Base-by-base conservation (phyloP, 2,113 vertebrate species). In the Phodopus roborovskii region DNA sequence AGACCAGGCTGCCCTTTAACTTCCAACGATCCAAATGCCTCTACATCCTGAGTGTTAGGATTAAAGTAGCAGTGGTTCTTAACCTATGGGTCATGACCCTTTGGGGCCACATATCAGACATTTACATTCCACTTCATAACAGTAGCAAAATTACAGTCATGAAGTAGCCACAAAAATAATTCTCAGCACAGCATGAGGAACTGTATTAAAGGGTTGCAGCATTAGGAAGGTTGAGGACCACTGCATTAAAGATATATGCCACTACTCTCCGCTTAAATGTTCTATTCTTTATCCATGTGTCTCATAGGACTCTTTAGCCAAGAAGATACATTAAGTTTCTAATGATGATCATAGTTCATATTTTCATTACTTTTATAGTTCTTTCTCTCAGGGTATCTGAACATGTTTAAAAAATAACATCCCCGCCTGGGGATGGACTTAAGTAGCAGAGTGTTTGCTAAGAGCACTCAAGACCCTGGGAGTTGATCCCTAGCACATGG, bases 221-320 rank as follows among this genome's bases (percentile, higher is more conserved):
- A 58, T 39, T n/a, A 58, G 79, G 36, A 58, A 60, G 79, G 53
- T 39, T 82, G 79, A 82, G 11, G 60, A 82, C 11, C 53, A 81
- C 53, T 39, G 53, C 6, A 39, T 42, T 42, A 83, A 83, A 83
- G 20, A 22, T 24, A 83, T 28, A n/a, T 60, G 56, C 13, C 56
- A 83, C n/a, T 12, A 83, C 79, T 39, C 56, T 7, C 22, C 26
- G 22, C 20, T 82, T 60, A 64, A 45, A 84, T 42, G 28, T 24
- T 48, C 15, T 26, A 75, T 22, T 85, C 28, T 88, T 87, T 82
- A 66, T 78, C 58, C 64, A 42, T 60, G 73, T 89, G 7, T 36
- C 53, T 36, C 86, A 77, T 17, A 96, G 30, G 50, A 89, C 82
- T 77, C 60, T 48, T 96, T 89, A 95, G 73, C 36, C 36, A 94